These are phyloP conservation scores for Mobula hypostoma DNA, from an alignment of 2,113 vertebrate genomes.

Conservation along the genomic window DNA sequence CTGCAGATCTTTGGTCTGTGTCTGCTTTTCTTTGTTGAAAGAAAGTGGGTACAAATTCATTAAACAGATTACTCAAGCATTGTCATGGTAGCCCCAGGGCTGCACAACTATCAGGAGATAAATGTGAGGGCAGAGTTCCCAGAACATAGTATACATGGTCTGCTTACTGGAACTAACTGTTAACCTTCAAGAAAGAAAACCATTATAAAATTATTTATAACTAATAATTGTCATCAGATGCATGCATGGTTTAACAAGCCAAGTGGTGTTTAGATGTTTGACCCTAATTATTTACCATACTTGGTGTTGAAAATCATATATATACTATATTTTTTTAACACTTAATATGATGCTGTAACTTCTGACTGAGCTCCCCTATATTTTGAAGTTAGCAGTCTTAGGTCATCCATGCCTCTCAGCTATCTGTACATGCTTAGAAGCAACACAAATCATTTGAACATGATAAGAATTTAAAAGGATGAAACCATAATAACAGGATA, in stretches of 20 bases:
- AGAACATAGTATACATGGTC: not conserved
- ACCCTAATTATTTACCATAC: not conserved
- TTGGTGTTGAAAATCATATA: not conserved
- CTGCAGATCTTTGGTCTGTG: not conserved
- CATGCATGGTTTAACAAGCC: not conserved
- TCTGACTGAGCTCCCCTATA: too few species aligned
- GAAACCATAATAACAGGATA: too few species aligned
- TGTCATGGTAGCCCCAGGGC: not conserved
- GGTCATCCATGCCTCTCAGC: not conserved
- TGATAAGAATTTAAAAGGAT: too few species aligned
- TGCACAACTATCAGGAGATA: not conserved
- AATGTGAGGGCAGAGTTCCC: not conserved
- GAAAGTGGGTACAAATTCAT: not conserved
- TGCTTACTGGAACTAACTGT: not conserved
- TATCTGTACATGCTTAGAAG: not conserved
- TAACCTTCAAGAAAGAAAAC: not conserved
- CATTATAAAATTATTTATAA: not conserved
- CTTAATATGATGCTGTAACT: not conserved
- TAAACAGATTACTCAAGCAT: not conserved
- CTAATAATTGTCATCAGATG: not conserved
- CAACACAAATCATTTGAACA: too few species aligned
- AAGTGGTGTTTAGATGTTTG: not conserved
- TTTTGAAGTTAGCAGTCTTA: not conserved
- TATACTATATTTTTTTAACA: not conserved
- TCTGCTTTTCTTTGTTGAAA: not conserved